Conservation (phyloP, 2,797 vertebrate species). For the Avahi laniger region DNA sequence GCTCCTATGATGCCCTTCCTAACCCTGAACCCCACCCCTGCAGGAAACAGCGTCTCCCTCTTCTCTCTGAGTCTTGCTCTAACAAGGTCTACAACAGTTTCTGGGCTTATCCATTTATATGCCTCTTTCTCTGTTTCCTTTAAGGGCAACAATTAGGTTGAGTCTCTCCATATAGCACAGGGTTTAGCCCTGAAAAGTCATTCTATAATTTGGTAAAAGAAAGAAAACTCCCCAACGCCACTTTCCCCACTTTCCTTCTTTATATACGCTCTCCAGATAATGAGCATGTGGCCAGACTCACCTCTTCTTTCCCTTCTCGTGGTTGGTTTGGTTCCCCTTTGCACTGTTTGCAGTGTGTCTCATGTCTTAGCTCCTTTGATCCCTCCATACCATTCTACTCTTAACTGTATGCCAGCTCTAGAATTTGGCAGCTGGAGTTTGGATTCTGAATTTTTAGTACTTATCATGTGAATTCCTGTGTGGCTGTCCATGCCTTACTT, state of each 20-base stretch:
- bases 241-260: not conserved
- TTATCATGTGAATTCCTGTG: not conserved
- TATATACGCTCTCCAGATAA: not conserved
- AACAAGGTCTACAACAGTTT: not conserved
- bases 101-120: not conserved
- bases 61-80: not conserved
- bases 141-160: not conserved
- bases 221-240: not conserved
- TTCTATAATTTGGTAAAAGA: not conserved
- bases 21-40: not conserved
- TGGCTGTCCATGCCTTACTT: not conserved
- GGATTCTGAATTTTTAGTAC: not conserved
- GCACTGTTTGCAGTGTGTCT: not conserved
- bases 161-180: not conserved
- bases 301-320: not conserved
- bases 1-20: not conserved
- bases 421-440: not conserved
- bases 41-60: not conserved
- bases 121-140: not conserved
- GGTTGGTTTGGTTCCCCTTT: not conserved
- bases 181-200: not conserved
- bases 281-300: rapidly evolving
- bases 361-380: not conserved
- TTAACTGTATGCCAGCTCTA: not conserved
- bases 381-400: not conserved